Evolutionary conservation across 2,113 vertebrate species (phyloP), one percentile per base, ranked within the genome.

Genomic region (Geothlypis trichas): DNA sequence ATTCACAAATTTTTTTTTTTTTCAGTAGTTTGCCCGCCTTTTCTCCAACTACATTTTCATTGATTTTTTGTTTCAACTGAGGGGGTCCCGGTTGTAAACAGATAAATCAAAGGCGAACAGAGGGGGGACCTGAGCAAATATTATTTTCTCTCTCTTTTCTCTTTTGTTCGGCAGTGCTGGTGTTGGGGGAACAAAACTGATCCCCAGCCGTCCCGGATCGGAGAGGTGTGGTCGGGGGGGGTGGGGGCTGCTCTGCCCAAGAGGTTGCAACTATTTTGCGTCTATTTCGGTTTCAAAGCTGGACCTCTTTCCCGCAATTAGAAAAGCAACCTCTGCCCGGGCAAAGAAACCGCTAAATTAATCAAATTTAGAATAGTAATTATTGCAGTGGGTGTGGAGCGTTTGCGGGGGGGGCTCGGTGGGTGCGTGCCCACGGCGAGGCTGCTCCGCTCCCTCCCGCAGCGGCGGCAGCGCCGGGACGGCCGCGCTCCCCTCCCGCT

Each of bases 1-100:
- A 99, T 99, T 99, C 98, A 99, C 98, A 99, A 99, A 98, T 98
- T 97, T 95, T 78, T 94, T 93, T 85, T 77, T 76, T 71, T 66
- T 41, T 37, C 67, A n/a, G 95, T 86, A 96, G 95, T 97, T 98
- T 97, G 97, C 97, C 97, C 98, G 98, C 98, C 97, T 98, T 96
- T 96, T 96, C 93, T 83, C 73, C 89, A 91, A 94, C 91, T 95
- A 89, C 92, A 94, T 96, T 84, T 92, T 96, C 97, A 95, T 97
- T 97, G 96, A 97, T 97, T 97, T 93, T 97, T 97, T 95, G 95
- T 95, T 96, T 92, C 93, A 92, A 31, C 96, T 90, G 90, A 96
- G 95, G 92, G 96, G 92, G 94, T 91, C 95, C 80, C 21, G 66
- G 90, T 78, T 96, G 97, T 95, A 97, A 97, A 97, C 96, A 96